Evolutionary conservation across 2,113 vertebrate genomes (phyloP).

Genomic region (Astur gentilis): DNA sequence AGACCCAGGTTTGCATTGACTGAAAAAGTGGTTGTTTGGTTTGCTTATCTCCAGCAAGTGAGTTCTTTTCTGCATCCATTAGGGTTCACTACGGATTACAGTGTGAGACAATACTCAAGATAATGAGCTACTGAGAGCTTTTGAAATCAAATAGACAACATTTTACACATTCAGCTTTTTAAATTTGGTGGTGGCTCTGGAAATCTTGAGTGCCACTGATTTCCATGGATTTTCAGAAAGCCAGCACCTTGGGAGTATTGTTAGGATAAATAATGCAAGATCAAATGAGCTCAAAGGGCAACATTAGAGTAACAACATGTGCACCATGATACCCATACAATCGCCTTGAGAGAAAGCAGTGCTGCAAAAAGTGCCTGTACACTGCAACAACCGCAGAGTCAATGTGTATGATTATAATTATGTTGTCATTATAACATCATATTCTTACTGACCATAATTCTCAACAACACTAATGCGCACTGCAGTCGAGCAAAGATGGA

Average conservation of each 20-base stretch:
- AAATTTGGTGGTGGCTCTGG: not conserved
- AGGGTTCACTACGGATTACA: not conserved
- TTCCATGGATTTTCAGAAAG: not conserved
- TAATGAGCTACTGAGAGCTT: not conserved
- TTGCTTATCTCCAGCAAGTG: not conserved
- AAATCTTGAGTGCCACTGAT: not conserved
- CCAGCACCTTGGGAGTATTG: not conserved
- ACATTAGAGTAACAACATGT: not conserved
- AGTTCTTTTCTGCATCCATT: not conserved
- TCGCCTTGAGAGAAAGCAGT: not conserved
- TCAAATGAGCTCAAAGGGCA: not conserved
- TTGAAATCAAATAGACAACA: not conserved
- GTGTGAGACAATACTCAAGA: not conserved
- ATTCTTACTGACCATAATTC: not conserved
- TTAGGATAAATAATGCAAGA: not conserved
- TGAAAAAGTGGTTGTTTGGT: not conserved
- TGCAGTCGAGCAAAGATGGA: not conserved
- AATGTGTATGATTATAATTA: not conserved
- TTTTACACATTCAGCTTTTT: not conserved
- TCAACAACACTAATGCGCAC: not conserved
- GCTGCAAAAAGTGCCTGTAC: not conserved
- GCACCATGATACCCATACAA: not conserved
- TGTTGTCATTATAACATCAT: not conserved
- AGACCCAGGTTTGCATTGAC: not conserved
- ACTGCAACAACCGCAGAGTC: not conserved